phyloP scores from a whole-genome alignment of 2,888 invertebrate genomes.

The Chirona hameri region DNA sequence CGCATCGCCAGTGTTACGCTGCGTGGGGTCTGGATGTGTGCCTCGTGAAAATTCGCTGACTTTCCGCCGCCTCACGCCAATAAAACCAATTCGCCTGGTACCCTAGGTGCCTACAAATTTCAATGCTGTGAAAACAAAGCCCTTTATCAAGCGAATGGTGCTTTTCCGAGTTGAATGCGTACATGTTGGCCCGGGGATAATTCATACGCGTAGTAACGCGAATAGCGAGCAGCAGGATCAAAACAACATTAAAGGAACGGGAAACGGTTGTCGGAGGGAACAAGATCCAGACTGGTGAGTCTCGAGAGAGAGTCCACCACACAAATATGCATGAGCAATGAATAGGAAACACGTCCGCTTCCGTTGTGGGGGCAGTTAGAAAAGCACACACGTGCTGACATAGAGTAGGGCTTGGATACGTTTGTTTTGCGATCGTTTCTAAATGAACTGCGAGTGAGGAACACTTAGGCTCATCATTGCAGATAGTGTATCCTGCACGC shows the following conservation, averaged over 20 bases:
- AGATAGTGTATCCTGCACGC: no score
- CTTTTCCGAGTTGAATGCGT: constrained; percentile 2
- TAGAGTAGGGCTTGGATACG: no score
- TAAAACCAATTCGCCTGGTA: not conserved
- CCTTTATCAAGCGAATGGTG: constrained; percentile 22
- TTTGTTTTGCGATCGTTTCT: no score
- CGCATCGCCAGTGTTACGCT: no score
- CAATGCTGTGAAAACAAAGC: constrained; percentile 13
- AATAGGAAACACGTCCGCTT: no score
- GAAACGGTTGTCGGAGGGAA: not conserved
- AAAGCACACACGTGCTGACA: no score
- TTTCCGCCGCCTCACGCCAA: not conserved
- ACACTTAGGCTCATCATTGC: no score
- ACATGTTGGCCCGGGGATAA: not conserved
- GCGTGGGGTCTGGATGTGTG: no score
- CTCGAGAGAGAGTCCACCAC: no score
- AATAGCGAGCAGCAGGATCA: not conserved
- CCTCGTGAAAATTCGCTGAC: not conserved
- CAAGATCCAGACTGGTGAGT: not conserved
- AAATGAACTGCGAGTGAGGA: no score
- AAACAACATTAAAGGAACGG: not conserved
- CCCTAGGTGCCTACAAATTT: not conserved
- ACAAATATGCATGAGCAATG: no score
- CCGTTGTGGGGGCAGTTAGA: no score
- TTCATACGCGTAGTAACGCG: constrained; percentile 7